phyloP scores from a whole-genome alignment of 1,140 invertebrate genomes.

The Drosophila malerkotliana region DNA sequence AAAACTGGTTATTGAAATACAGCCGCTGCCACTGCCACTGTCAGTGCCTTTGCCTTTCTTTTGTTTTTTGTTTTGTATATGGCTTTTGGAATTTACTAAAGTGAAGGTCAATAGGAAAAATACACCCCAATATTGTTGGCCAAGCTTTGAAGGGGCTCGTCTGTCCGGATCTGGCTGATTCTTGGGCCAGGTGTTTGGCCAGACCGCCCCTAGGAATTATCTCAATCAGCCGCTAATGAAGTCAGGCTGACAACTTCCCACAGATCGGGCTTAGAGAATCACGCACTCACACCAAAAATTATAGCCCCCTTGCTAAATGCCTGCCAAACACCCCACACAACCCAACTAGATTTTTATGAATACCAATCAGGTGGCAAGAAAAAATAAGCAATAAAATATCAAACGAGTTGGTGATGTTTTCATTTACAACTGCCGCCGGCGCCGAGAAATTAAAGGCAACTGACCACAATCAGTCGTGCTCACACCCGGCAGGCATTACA shows the following conservation, averaged over 20 bases:
- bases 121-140: background rate
- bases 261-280: constrained; percentile 5
- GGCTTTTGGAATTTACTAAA: constrained; percentile 20
- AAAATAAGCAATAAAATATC: constrained; percentile 5
- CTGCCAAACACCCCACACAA: constrained; percentile 33
- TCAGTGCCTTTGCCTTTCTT: constrained; percentile 1
- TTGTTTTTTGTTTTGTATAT: constrained; percentile 5
- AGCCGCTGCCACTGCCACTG: constrained; percentile 3
- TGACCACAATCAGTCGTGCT: constrained; percentile 35
- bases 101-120: constrained; percentile 22
- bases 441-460: constrained; percentile 50
- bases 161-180: background rate
- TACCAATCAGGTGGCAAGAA: constrained; percentile 18
- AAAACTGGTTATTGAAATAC: constrained; percentile 43
- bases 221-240: constrained; percentile 54
- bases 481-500: constrained; percentile 26
- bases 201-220: constrained; percentile 1
- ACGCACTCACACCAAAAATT: constrained; percentile 30
- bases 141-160: constrained; percentile 46
- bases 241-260: constrained; percentile 35
- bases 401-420: constrained; percentile 60
- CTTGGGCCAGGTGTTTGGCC: constrained; percentile 3
- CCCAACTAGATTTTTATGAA: constrained; percentile 66
- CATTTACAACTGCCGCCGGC: constrained; percentile 38
- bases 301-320: constrained; percentile 59